Base-by-base conservation (phyloP, 2,888 invertebrate species). In the Agonopterix arenella region DNA sequence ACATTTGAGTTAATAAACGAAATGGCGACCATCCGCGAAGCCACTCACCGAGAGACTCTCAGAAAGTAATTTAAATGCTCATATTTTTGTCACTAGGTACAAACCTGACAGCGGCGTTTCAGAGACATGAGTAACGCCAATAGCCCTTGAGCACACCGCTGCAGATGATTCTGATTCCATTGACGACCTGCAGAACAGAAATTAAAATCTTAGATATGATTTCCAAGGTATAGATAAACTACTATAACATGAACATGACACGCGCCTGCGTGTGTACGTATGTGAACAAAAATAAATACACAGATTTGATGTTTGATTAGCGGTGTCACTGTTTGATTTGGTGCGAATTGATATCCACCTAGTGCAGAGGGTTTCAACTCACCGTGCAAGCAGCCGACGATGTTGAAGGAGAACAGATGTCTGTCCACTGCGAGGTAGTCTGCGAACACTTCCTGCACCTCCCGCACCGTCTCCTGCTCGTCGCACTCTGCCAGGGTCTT, bases 401-500 rank as follows among this genome's bases (percentile, higher is more conserved):
- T 92, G 59, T 94, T 95, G 52, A 96, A 89, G 0, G 96, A 95
- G 88, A 98, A 98, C 58, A 98, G 89, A 84, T 98, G 97, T 9
- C 97, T 94, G 78, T 95, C 96, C 5, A 99, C 93, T 5, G 98
- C 96, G 54, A 99, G 90, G 80, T 95, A 98, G 89, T 99, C 99
- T 2, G 96, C 97, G 80, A 98, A 99, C 67, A 97, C 94, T 84
- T 99, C 99, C 77, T 98, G 96, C 0, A 99, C 95, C 88, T 98
- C 98, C 56, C 98, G 90, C 10, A 99, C 99, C 0, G 97, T 95
- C 90, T 99, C 99, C 76, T 98, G 97, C 79, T 99, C 98, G 81
- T 99, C 99, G 64, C 97, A 96, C 84, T 99, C 99, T 0, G 99
- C 99, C 54, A 99, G 80, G 0, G 94, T 91, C 88, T 99, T 99